Evolutionary conservation across 2,888 invertebrate species (phyloP).

Genomic region (Eumacrocentrus americanus): DNA sequence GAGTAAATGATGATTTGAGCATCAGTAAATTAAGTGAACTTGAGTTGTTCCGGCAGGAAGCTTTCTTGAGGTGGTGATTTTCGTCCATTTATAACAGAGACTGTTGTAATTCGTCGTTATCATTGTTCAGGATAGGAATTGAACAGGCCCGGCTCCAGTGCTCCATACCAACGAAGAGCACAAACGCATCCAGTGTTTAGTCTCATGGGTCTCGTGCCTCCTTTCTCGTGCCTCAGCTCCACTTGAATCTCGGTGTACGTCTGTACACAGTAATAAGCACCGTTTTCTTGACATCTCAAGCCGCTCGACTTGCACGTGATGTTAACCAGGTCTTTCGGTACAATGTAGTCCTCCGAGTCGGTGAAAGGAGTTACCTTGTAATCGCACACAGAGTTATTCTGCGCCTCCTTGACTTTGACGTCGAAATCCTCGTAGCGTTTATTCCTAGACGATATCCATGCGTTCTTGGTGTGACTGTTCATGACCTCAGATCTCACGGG

Average conservation of each 20-base stretch:
- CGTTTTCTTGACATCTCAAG: conserved; percentile 35
- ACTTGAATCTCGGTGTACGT: conserved; percentile 40
- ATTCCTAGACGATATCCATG: background rate
- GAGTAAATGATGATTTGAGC: background rate
- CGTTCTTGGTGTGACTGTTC: background rate
- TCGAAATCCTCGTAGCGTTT: conserved; percentile 24
- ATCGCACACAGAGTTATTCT: conserved; percentile 44
- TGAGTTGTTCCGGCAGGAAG: no score
- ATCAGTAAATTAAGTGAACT: background rate
- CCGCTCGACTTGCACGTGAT: conserved; percentile 44
- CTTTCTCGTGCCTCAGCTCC: conserved; percentile 25
- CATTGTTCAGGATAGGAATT: no score
- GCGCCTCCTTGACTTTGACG: conserved; percentile 39
- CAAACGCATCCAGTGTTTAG: conserved; percentile 46
- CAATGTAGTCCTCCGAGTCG: conserved; percentile 31
- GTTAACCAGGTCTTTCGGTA: conserved; percentile 39
- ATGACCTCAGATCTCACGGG: background rate
- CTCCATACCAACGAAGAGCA: conserved; percentile 27
- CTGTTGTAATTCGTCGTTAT: no score
- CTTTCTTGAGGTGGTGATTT: background rate
- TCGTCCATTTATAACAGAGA: no score
- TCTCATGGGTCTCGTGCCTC: conserved; percentile 20
- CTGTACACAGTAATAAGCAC: conserved; percentile 44
- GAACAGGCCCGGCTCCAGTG: no score
- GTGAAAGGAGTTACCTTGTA: conserved; percentile 41